Evolutionary conservation across 1,140 invertebrate genomes (phyloP), one percentile per base, ranked within the genome.

Genomic region (Pseudoatta argentina): DNA sequence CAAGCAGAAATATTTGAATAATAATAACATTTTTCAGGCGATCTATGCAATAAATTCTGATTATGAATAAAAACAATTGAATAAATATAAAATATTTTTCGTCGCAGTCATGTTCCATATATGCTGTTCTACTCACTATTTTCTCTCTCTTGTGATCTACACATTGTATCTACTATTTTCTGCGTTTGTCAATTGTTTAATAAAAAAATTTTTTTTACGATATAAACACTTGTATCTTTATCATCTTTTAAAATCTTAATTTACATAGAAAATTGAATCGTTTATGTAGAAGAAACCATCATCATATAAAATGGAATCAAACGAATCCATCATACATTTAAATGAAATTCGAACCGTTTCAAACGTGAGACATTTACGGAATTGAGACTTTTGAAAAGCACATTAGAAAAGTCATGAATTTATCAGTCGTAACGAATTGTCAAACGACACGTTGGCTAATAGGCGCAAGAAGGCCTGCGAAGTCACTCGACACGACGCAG

Each of bases 351-450:
- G 21, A 24, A 16, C 14, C 2, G 30, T 16, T n/a, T 57, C 39
- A 39, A 21, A 34, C 30, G 3, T 16, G 30, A 24, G n/a, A 24
- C 14, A 59, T 59, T 75, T 57, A 34, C 12, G 24, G 30, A 76
- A 76, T 76, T 39, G 24, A 16, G 10, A 77, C 24, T 77, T 57
- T 3, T 24, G 48, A 24, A n/a, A 55, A 57, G 27, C 30, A 1
- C 44, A 6, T 78, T 66, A 59, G 27, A 67, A 69, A 69, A 67
- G n/a, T 55, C 30, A 57, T 69, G 48, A 81, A 81, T 69, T 69
- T 30, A 53, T 71, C 21, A 69, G 48, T 55, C 12, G 76, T 14
- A 81, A 1, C 48, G 21, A 81, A 57, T 69, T 64, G 21, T 81
- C 51, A 82, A 72, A 48, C 66, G 77, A 39, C 77, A 59, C 34